A percentile compares a stretch with the other conserved stretches of the same genome.
phyloP scores from a whole-genome alignment of 2,797 vertebrate genomes.

The Rhabdophis nuchalis region DNA sequence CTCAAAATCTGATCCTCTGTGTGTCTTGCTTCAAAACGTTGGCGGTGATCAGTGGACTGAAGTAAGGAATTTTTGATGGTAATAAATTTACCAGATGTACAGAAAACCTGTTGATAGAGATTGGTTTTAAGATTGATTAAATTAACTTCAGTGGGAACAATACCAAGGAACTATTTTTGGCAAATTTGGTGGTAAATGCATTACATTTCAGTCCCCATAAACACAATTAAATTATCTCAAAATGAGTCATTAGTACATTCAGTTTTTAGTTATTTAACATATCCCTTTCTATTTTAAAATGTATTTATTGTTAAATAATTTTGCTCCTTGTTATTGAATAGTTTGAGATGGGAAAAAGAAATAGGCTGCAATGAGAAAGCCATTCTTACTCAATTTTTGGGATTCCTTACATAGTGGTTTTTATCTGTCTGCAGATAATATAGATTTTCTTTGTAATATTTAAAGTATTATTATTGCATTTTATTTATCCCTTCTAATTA shows the following conservation, averaged over 20 bases:
- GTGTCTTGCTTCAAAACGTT: conserved; percentile 81
- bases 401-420: neutral
- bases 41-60: conserved; percentile 81
- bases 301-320: neutral
- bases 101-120: neutral
- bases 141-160: neutral
- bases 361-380: neutral
- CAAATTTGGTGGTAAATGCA: neutral
- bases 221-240: neutral
- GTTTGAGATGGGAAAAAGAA: neutral
- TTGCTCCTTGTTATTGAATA: neutral
- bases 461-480: neutral
- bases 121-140: neutral
- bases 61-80: conserved; percentile 69
- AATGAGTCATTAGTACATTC: neutral
- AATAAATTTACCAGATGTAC: neutral
- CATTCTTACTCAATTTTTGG: neutral
- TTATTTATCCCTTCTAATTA: neutral
- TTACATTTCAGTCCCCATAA: neutral
- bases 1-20: conserved; percentile 88
- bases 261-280: neutral
- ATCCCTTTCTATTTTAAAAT: neutral
- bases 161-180: neutral
- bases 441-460: neutral
- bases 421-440: neutral